Conservation (phyloP, 2,113 vertebrate genomes). For the Periophthalmus modestus region DNA sequence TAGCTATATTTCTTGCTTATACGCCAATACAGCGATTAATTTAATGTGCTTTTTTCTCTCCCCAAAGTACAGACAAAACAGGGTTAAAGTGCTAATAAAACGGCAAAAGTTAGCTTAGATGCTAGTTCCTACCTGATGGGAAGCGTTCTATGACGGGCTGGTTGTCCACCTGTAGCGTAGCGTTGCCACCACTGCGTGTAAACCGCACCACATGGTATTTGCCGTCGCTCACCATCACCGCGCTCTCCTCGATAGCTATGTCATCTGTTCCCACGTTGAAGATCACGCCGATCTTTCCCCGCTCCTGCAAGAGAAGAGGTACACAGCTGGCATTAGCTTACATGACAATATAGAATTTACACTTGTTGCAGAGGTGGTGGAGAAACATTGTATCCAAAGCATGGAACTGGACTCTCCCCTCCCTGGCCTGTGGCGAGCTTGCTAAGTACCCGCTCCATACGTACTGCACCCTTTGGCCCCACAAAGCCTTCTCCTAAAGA, state of each 20-base stretch:
- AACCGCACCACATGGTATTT: slow-evolving; percentile 96
- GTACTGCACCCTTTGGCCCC: too few relatives aligned
- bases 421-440: too few relatives aligned
- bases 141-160: slow-evolving; percentile 92
- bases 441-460: too few relatives aligned
- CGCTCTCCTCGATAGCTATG: slow-evolving; percentile 89
- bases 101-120: neutral
- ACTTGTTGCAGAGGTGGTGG: too few relatives aligned
- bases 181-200: slow-evolving; percentile 91
- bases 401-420: too few relatives aligned
- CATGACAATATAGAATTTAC: neutral
- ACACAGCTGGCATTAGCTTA: neutral
- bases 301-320: slow-evolving; percentile 73
- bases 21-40: neutral
- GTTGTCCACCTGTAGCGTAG: slow-evolving; percentile 94
- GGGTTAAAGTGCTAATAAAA: slow-evolving; percentile 1
- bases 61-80: slow-evolving; percentile 34
- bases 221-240: slow-evolving; percentile 90
- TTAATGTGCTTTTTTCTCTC: slow-evolving; percentile 45
- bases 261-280: slow-evolving; percentile 97
- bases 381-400: too few relatives aligned
- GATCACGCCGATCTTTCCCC: slow-evolving; percentile 90
- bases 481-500: too few relatives aligned
- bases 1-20: neutral
- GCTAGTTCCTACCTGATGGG: slow-evolving; percentile 83